Evolutionary conservation across 2,113 vertebrate genomes (phyloP), one percentile per base, ranked within the genome.

Genomic region (Gadus chalcogrammus): DNA sequence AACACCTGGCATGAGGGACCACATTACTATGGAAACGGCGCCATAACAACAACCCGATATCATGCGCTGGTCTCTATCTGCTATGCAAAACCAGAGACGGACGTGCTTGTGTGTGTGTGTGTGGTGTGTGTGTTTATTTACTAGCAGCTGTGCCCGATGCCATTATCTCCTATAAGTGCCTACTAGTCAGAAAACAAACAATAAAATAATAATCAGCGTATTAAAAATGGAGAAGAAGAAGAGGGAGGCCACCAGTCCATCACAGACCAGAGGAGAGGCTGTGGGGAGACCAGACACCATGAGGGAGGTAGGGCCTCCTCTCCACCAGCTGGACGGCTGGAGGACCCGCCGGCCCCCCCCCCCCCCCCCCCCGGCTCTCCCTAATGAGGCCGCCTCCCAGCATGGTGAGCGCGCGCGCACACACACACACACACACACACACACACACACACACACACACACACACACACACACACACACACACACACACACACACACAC

Each of bases 311-410:
- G 15, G 27, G 24, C 58, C 9, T 48, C 68, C 48, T 38, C 59
- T 16, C 5, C 66, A 48, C 28, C 59, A 53, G 68, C 68, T 70
- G 13, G 35, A 70, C 17, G n/a, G 35, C 15, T 15, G 61, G 59
- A 4, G 4, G 58, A 1, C 52, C 52, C 52, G 8, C 18, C 15
- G 24, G 24, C 24, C 61, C 53, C 24, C 18, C 28, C 31, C 58
- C 52, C 59, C 59, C 69, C 69, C 28, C 58, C 63, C 58, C 63
- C 17, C 31, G 28, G 7, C 35, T 56, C 68, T 12, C 28, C 15
- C 20, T 35, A 65, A 63, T 52, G 17, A 58, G 70, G 56, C 58
- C 20, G 2, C 17, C 27, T 63, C 65, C 17, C 62, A 48, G 8
- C 59, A 7, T 62, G 48, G 31, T 55, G 20, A 55, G 42, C 61